A percentile compares a stretch with the other conserved stretches of the same genome.
phyloP scores from a whole-genome alignment of 2,113 vertebrate genomes.

The Choloepus hoffmanni region DNA sequence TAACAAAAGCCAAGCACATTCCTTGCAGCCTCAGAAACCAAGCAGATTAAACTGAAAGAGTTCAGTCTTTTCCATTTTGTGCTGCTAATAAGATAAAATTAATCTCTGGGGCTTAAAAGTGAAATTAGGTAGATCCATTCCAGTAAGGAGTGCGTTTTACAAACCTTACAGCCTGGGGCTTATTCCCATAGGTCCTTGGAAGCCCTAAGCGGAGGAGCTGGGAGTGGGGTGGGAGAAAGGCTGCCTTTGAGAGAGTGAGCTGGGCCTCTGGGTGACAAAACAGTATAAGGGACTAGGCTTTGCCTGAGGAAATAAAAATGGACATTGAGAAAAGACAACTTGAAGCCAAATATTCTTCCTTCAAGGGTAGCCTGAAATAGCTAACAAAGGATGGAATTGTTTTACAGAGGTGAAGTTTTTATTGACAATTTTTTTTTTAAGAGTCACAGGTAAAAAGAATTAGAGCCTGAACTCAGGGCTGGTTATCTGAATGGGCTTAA shows the following conservation, averaged over 20 bases:
- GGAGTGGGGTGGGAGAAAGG: not conserved
- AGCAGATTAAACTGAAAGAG: constrained; percentile 64
- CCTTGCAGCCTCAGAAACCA: constrained; percentile 52
- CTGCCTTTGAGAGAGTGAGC: not conserved
- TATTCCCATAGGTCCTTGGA: not conserved
- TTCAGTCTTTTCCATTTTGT: constrained; percentile 55
- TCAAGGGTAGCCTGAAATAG: not conserved
- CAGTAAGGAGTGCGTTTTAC: not conserved
- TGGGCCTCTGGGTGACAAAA: not conserved
- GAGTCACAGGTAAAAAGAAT: not conserved
- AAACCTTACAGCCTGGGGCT: not conserved
- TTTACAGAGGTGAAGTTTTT: constrained; percentile 1
- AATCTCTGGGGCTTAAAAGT: constrained; percentile 60
- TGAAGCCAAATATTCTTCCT: constrained; percentile 29
- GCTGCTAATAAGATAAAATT: constrained; percentile 60
- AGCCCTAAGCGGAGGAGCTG: not conserved
- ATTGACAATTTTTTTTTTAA: not conserved
- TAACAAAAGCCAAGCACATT: constrained; percentile 55
- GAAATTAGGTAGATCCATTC: constrained; percentile 34
- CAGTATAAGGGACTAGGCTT: not conserved
- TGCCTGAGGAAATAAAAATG: not conserved
- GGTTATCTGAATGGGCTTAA: not conserved
- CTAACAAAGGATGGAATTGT: not conserved
- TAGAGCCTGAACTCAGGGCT: not conserved
- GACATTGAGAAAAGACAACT: not conserved